phyloP scores from a whole-genome alignment of 2,888 invertebrate species.

The Stegana nigrithorax region DNA sequence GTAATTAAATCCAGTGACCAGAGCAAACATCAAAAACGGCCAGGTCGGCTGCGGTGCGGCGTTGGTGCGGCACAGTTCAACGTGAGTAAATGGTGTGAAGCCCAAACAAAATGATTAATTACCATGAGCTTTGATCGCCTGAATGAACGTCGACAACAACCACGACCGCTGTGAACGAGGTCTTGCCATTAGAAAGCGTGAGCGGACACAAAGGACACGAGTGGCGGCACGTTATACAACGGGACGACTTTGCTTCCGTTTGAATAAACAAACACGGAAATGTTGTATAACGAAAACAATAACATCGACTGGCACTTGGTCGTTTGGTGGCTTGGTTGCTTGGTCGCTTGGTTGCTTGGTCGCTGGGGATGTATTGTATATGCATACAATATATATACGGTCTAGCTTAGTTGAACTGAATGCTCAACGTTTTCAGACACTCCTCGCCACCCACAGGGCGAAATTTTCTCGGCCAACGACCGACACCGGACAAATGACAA shows the following conservation, averaged over 20 bases:
- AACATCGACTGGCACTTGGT: neutral
- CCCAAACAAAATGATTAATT: conserved; percentile 70
- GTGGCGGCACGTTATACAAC: conserved; percentile 48
- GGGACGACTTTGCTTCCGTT: conserved; percentile 60
- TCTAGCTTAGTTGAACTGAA: too few species aligned
- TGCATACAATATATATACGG: too few species aligned
- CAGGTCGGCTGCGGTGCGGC: neutral
- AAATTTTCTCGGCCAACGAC: too few species aligned
- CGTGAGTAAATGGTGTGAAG: conserved; percentile 64
- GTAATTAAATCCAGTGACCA: neutral
- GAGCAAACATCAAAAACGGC: neutral
- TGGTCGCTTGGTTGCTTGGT: neutral
- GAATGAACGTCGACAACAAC: conserved; percentile 44
- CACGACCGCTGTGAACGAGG: conserved; percentile 21
- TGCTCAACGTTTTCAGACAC: too few species aligned
- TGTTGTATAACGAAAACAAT: conserved; percentile 37
- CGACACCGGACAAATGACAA: too few species aligned
- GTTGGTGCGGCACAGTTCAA: neutral
- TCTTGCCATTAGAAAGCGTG: neutral
- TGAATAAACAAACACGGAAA: conserved; percentile 63
- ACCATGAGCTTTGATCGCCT: conserved; percentile 68
- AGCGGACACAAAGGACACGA: conserved; percentile 16
- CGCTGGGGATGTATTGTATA: too few species aligned
- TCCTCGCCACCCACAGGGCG: neutral
- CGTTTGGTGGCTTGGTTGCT: neutral